Base-by-base conservation (phyloP, 2,797 vertebrate species). In the Phrynocephalus guinanensis region DNA sequence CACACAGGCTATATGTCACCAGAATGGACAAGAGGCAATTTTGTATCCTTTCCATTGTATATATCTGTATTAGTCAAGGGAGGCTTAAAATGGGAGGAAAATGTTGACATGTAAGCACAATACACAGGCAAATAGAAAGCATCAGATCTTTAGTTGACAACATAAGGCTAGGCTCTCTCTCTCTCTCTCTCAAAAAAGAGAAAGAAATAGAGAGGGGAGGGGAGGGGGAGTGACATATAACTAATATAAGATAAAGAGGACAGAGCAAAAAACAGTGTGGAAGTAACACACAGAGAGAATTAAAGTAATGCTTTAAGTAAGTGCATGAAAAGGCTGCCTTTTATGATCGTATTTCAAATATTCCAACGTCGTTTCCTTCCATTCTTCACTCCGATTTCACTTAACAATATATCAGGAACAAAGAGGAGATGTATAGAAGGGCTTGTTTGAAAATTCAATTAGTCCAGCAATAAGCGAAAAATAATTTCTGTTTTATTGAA, bases 401-500 rank as follows among this genome's bases (percentile, higher is more conserved):
- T 96, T 95, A 94, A 93, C 95, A 95, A 96, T 96, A 94, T 92
- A 95, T 96, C 94, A 96, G 95, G 95, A 95, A 94, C 84, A 90
- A 93, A 96, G 95, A 90, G 95, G 78, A 95, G 94, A 94, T 90
- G 92, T 89, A 93, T 93, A 94, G 94, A 93, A 95, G 92, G 92
- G 93, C 91, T 96, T 95, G 93, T 95, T 93, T 95, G 96, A 95
- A 95, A 96, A 95, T 94, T 97, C 97, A 96, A 96, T 97, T 97
- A 97, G 93, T 92, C 93, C 94, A 93, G 93, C 96, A 95, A 96
- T 97, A 96, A 96, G 91, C 91, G 94, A 96, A 95, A 96, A 96
- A 96, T 91, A 95, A 95, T 95, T 95, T 95, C 88, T 96, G 72
- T 97, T 96, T 96, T 94, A 96, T 94, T 95, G 94, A 95, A 94